Conservation (phyloP, 2,797 vertebrate genomes). For the Myripristis murdjan region DNA sequence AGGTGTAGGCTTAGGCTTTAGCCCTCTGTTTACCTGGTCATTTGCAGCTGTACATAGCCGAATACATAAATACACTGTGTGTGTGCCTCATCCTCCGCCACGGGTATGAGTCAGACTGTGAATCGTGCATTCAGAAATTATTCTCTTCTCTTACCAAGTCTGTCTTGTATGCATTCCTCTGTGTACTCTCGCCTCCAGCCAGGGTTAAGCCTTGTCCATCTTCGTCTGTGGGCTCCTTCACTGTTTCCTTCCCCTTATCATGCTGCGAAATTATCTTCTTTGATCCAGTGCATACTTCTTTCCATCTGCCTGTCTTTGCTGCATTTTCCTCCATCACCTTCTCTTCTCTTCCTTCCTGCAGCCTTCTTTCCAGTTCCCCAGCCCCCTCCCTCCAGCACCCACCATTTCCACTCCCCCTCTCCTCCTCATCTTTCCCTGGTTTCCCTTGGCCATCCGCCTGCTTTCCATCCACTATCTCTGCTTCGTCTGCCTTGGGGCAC, state of each 20-base stretch:
- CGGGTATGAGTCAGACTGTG: not conserved
- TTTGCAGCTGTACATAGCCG: not conserved
- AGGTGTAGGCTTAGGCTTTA: not conserved
- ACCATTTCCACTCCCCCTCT: not conserved
- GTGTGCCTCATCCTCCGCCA: not conserved
- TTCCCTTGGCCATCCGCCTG: constrained; percentile 1
- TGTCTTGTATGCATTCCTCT: constrained; percentile 1
- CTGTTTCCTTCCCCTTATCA: constrained; percentile 52
- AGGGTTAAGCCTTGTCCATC: constrained; percentile 20
- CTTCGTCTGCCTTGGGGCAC: constrained; percentile 5
- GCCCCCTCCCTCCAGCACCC: constrained; percentile 8
- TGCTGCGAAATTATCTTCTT: constrained; percentile 58
- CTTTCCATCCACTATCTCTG: constrained; percentile 28
- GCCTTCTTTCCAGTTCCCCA: constrained; percentile 39
- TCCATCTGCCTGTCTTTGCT: constrained; percentile 39
- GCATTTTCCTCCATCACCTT: constrained; percentile 53
- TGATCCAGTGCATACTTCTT: constrained; percentile 43
- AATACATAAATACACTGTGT: not conserved
- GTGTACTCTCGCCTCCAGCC: constrained; percentile 11
- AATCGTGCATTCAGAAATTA: not conserved
- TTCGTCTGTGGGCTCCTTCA: constrained; percentile 25
- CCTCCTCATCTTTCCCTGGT: not conserved
- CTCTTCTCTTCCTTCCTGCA: constrained; percentile 26
- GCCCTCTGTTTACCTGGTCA: not conserved
- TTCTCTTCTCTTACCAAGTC: not conserved